Base-by-base conservation (phyloP, 2,797 vertebrate genomes). In the Poecilia velifera region DNA sequence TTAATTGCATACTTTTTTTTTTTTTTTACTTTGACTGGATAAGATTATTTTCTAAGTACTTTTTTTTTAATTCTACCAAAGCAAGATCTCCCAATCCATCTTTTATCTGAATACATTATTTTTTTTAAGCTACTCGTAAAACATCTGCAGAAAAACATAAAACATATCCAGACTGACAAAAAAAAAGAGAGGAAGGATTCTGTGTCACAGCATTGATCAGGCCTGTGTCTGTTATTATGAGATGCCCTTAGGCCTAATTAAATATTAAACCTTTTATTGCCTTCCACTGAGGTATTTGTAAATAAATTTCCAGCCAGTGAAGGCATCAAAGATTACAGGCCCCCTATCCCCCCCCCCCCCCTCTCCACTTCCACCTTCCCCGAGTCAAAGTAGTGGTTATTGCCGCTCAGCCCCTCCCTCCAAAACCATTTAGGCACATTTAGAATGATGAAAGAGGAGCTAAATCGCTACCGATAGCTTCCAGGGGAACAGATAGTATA, bases 181-280 rank as follows among this genome's bases (percentile, higher is more conserved):
- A 34, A 34, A 31, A 57, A 12, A 80, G 82, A 25, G 79, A 88
- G 73, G 72, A 76, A 86, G 85, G 80, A 89, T 76, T 87, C 85
- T 82, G 88, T 83, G 86, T 91, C 89, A 79, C 74, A 31, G 53
- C 90, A 92, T 93, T 94, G 94, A 95, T 95, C 93, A 93, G 83
- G 87, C 80, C 78, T 72, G 76, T 62, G 64, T 78, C 79, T 41
- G 78, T 89, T 93, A 93, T 86, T 89, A 85, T 81, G 87, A 86
- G 84, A 91, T 86, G 90, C 93, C 93, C 91, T 92, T 88, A 94
- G 91, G 92, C 90, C 83, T 93, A 92, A 95, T 95, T 94, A 96
- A 95, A 95, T 95, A 96, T 95, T 94, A 94, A 96, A 94, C 85
- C 90, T 92, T 92, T 92, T 91, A 94, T 94, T 94, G 92, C 92